Conservation (phyloP, 1,140 invertebrate genomes). For the Pseudomyrmex gracilis region DNA sequence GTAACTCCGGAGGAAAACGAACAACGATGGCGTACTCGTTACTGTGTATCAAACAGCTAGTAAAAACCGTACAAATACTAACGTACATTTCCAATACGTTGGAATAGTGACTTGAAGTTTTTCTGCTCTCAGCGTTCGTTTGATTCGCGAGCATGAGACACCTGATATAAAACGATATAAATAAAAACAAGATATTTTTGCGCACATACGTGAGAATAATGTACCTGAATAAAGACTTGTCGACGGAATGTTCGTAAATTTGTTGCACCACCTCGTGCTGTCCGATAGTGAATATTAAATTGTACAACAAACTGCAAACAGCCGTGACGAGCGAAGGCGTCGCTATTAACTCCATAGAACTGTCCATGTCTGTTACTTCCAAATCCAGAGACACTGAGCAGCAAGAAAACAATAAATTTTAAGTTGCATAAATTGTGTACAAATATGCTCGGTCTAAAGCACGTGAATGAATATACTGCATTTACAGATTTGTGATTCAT, state of each 20-base stretch:
- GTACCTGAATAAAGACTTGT: conserved; percentile 81
- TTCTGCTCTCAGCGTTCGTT: conserved; percentile 74
- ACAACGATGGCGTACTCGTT: conserved; percentile 80
- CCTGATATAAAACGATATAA: conserved; percentile 70
- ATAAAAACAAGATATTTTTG: conserved; percentile 3
- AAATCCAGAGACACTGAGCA: conserved; percentile 72
- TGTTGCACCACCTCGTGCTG: conserved; percentile 78
- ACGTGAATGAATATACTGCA: neutral
- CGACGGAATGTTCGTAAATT: conserved; percentile 80
- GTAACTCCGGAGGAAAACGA: conserved; percentile 83
- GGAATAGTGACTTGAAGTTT: conserved; percentile 80
- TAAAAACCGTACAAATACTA: conserved; percentile 83
- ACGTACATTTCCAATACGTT: conserved; percentile 86
- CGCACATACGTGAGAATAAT: conserved; percentile 8
- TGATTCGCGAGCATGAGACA: conserved; percentile 78
- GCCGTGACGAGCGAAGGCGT: conserved; percentile 84
- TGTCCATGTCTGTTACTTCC: conserved; percentile 70
- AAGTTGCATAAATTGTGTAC: conserved; percentile 21
- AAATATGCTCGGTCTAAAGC: conserved; percentile 7
- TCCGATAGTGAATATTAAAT: conserved; percentile 81
- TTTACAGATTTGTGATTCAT: conserved; percentile 75
- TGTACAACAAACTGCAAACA: conserved; percentile 82
- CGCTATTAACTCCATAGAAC: conserved; percentile 74
- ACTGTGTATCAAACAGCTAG: conserved; percentile 80
- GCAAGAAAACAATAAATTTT: neutral